Evolutionary conservation across 2,888 invertebrate genomes (phyloP).

Genomic region (Sesamia inferens): DNA sequence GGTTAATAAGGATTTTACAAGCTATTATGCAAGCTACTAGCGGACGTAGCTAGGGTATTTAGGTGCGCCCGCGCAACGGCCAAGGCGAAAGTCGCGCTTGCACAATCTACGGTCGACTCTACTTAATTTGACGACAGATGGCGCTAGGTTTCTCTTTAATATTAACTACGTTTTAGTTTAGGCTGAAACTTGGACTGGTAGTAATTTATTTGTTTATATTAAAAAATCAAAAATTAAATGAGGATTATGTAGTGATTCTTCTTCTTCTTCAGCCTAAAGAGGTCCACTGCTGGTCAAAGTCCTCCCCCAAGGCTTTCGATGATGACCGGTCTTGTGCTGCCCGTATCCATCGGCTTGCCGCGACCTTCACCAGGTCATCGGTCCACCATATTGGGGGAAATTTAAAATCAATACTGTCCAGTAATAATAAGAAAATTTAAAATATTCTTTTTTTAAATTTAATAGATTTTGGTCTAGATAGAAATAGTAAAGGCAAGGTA

Average conservation of each 20-base stretch:
- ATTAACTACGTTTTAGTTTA: conserved; percentile 1
- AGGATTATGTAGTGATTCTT: too few species aligned
- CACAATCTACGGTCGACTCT: conserved; percentile 54
- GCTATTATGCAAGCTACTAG: conserved; percentile 57
- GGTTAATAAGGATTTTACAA: conserved; percentile 13
- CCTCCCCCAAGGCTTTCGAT: too few species aligned
- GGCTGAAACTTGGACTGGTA: background rate
- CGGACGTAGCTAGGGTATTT: conserved; percentile 55
- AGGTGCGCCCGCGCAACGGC: conserved; percentile 62
- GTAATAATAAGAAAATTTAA: too few species aligned
- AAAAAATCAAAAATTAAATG: too few species aligned
- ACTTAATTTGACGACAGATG: conserved; percentile 54
- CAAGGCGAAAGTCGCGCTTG: conserved; percentile 70
- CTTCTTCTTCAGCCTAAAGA: too few species aligned
- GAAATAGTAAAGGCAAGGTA: conserved; percentile 6
- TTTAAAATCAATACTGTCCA: too few species aligned
- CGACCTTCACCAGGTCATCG: too few species aligned
- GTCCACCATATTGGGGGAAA: too few species aligned
- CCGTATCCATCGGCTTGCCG: too few species aligned
- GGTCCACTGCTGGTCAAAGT: too few species aligned
- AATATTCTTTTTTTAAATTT: background rate
- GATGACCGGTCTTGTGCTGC: too few species aligned
- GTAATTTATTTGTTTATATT: background rate
- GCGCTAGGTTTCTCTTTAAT: conserved; percentile 37
- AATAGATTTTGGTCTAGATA: conserved; percentile 16